phyloP scores from a whole-genome alignment of 2,113 vertebrate genomes.

The Tonatia bakeri region DNA sequence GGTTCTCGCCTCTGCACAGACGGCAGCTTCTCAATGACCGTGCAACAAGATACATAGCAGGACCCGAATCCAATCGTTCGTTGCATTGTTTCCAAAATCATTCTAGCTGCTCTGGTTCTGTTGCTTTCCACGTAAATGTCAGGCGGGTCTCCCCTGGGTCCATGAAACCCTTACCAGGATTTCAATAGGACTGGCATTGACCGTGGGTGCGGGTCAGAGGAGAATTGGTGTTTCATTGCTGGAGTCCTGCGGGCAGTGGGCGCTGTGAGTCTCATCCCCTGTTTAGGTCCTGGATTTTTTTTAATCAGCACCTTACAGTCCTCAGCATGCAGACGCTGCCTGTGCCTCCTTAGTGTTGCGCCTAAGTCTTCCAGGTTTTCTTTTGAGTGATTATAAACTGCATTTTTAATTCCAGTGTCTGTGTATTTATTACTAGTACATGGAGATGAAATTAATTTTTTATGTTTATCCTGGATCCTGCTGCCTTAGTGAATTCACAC shows the following conservation, averaged over 20 bases:
- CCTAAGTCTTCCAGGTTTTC: not conserved
- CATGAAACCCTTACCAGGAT: not conserved
- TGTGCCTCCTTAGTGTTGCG: not conserved
- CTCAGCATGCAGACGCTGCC: not conserved
- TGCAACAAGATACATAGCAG: too few relatives aligned
- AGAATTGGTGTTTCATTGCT: too few relatives aligned
- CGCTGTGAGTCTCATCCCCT: not conserved
- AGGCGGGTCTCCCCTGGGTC: not conserved
- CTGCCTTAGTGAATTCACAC: not conserved
- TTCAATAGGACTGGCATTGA: not conserved
- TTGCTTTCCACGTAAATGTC: too few relatives aligned
- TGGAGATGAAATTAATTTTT: too few relatives aligned
- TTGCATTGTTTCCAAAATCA: not conserved
- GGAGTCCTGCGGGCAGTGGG: too few relatives aligned
- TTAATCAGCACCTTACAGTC: accelerated
- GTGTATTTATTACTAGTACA: too few relatives aligned
- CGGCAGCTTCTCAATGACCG: too few relatives aligned
- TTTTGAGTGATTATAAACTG: not conserved
- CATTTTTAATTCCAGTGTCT: too few relatives aligned
- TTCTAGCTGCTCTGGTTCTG: not conserved
- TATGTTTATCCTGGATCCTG: too few relatives aligned
- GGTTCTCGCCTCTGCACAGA: too few relatives aligned
- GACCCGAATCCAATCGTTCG: not conserved
- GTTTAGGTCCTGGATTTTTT: too few relatives aligned
- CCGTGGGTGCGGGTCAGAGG: not conserved